These are phyloP conservation scores for Rhegmatorhina hoffmannsi DNA, from an alignment of 2,113 vertebrate genomes.

Conservation along the genomic window DNA sequence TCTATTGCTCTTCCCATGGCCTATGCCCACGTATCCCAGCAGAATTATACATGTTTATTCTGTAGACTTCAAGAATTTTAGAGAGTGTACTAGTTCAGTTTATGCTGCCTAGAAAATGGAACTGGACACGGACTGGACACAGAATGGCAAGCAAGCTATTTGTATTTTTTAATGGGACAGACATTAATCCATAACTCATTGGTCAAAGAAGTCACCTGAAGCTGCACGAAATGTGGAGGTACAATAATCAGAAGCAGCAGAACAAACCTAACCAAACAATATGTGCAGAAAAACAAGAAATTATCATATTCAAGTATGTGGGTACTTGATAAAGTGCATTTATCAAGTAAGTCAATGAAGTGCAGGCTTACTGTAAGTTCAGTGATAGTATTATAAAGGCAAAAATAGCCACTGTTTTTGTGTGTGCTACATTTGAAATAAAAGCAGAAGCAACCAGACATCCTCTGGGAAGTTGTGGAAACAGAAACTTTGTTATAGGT, in stretches of 20 bases:
- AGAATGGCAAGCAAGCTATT: background rate
- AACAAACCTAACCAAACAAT: background rate
- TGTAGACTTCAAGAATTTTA: background rate
- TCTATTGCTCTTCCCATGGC: background rate
- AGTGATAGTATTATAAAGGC: background rate
- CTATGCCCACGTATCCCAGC: fast-evolving
- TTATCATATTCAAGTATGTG: fast-evolving
- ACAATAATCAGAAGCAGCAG: background rate
- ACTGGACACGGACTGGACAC: background rate
- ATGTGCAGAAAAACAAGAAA: background rate
- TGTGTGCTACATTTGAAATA: background rate
- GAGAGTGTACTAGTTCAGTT: background rate
- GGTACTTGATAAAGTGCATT: background rate
- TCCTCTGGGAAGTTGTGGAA: background rate
- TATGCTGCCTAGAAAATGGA: background rate
- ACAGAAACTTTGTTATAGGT: background rate
- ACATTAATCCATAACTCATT: background rate
- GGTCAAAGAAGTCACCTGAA: background rate
- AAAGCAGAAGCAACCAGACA: background rate
- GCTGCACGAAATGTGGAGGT: background rate
- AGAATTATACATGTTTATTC: background rate
- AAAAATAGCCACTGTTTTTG: background rate
- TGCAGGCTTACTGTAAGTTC: background rate
- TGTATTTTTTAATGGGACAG: background rate
- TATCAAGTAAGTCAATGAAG: background rate